phyloP scores from a whole-genome alignment of 2,888 invertebrate genomes.

The Exocentrus adspersus region DNA sequence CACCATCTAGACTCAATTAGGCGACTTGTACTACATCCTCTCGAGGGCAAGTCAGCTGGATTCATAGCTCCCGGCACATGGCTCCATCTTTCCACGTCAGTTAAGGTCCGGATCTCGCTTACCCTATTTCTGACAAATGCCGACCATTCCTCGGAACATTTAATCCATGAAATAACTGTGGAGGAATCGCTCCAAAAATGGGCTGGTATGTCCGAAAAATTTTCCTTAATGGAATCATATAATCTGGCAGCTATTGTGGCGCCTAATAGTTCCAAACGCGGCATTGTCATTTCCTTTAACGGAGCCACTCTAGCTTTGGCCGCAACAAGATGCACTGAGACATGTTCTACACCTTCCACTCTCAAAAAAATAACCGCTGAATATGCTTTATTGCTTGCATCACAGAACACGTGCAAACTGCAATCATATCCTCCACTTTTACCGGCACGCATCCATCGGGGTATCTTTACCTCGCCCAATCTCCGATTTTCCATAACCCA shows the following conservation, averaged over 20 bases:
- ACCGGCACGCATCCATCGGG: slow-evolving; percentile 26
- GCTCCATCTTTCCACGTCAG: slow-evolving; percentile 42
- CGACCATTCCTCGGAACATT: slow-evolving; percentile 43
- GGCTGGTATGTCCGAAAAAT: slow-evolving; percentile 12
- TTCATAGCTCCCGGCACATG: slow-evolving; percentile 51
- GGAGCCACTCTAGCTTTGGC: slow-evolving; percentile 23
- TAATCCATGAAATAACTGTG: slow-evolving; percentile 50
- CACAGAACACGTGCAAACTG: slow-evolving; percentile 28
- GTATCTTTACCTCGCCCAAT: slow-evolving; percentile 24
- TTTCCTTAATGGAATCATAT: slow-evolving; percentile 12
- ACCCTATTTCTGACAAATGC: slow-evolving; percentile 50
- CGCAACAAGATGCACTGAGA: slow-evolving; percentile 20
- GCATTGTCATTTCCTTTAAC: slow-evolving; percentile 22
- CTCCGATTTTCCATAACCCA: too few relatives aligned
- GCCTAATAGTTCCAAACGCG: slow-evolving; percentile 31
- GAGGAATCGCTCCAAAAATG: slow-evolving; percentile 49
- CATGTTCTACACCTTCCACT: slow-evolving; percentile 1
- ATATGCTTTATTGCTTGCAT: slow-evolving; percentile 24
- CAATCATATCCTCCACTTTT: not conserved
- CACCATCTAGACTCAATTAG: slow-evolving; percentile 51
- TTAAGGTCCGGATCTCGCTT: slow-evolving; percentile 46
- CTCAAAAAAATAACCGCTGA: slow-evolving; percentile 4
- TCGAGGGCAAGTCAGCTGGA: slow-evolving; percentile 52
- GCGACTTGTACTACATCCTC: slow-evolving; percentile 48
- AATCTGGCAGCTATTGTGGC: slow-evolving; percentile 30